phyloP scores from a whole-genome alignment of 1,140 invertebrate genomes.

The Macrobrachium nipponense region DNA sequence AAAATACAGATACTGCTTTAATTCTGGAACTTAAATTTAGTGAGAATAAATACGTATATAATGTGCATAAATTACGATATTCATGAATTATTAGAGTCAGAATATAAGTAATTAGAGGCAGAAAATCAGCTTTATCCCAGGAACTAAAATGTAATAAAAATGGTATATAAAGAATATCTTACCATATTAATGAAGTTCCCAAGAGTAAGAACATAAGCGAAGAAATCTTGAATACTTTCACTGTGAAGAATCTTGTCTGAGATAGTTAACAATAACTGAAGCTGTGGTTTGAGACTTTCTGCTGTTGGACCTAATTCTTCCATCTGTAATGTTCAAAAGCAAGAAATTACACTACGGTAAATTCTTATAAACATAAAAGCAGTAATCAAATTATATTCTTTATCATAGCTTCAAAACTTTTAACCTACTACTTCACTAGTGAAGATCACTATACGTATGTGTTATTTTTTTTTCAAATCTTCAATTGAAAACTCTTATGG shows the following conservation, averaged over 20 bases:
- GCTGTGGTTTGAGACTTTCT: constrained; percentile 89
- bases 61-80: no score
- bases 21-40: no score
- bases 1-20: no score
- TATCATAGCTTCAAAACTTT: background rate
- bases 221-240: constrained; percentile 83
- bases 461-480: no score
- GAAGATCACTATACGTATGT: no score
- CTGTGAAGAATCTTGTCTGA: constrained; percentile 81
- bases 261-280: constrained; percentile 89
- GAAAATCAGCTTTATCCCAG: no score
- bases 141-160: background rate
- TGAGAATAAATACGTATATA: no score
- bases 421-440: no score
- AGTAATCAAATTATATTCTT: background rate
- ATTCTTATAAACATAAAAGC: background rate
- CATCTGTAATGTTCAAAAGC: constrained; percentile 70
- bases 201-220: constrained; percentile 91
- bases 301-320: constrained; percentile 95
- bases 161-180: constrained; percentile 65
- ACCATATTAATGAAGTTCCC: constrained; percentile 96
- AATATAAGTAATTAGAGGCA: no score
- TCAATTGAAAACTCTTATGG: no score
- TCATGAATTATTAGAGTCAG: no score
- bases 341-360: background rate